Percentiles rank a stretch among this genome's conserved stretches.
Evolutionary conservation across 2,797 vertebrate genomes (phyloP).

Genomic region (Chrysocyon brachyurus): DNA sequence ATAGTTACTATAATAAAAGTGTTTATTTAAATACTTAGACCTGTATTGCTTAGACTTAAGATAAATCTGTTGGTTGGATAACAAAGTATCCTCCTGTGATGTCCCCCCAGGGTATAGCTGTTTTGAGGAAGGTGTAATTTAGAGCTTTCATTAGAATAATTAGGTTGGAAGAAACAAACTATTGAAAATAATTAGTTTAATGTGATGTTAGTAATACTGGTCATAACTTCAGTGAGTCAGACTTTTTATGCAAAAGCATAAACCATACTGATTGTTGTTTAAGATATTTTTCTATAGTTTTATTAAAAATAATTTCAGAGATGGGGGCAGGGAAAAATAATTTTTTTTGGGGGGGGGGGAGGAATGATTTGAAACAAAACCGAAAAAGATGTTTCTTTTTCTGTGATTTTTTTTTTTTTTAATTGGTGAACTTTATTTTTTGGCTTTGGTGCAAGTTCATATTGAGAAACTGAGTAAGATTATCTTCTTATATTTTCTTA

Average conservation of each 20-base stretch:
- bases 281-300: constrained; percentile 18
- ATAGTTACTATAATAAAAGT: not conserved
- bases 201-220: not conserved
- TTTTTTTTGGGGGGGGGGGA: too few relatives aligned
- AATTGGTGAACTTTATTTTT: constrained; percentile 28
- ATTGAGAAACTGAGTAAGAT: constrained; percentile 14
- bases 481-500: constrained; percentile 33
- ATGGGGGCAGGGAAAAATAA: not conserved
- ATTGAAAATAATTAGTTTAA: constrained; percentile 46
- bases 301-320: not conserved
- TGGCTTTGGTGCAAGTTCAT: constrained; percentile 24
- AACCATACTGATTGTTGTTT: not conserved
- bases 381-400: constrained; percentile 1
- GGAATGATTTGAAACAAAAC: constrained; percentile 42
- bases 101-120: not conserved
- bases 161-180: not conserved
- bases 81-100: not conserved
- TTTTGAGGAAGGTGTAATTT: not conserved
- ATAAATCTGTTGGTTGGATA: constrained; percentile 38
- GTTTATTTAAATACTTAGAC: constrained; percentile 9
- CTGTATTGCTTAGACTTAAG: not conserved
- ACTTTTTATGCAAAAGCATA: constrained; percentile 32
- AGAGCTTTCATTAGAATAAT: constrained; percentile 13
- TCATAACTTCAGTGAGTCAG: constrained; percentile 39
- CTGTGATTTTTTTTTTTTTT: not conserved